These are phyloP conservation scores for Drosophila orena DNA, from an alignment of 1,140 invertebrate genomes.

Conservation along the genomic window DNA sequence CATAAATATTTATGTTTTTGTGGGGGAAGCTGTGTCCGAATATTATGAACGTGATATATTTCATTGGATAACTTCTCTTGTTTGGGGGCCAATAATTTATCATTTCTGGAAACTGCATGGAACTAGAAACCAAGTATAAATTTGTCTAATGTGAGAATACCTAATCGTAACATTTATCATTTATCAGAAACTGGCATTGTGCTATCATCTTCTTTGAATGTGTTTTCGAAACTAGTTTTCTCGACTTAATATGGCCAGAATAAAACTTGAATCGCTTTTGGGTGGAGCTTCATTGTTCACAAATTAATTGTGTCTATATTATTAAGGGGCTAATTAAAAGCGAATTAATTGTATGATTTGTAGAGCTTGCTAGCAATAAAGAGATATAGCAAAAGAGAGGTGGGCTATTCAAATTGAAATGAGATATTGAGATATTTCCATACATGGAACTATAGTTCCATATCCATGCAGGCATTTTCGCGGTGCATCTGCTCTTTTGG, in stretches of 20 bases:
- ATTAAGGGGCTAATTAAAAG: conserved; percentile 16
- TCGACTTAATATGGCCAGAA: conserved; percentile 3
- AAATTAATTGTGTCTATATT: conserved; percentile 15
- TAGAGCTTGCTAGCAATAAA: conserved; percentile 8
- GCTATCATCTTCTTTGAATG: background rate
- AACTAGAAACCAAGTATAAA: background rate
- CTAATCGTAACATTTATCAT: conserved; percentile 11
- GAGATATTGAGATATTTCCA: background rate
- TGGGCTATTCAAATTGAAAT: background rate
- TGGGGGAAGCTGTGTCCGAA: conserved; percentile 1
- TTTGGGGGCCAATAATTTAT: conserved; percentile 20
- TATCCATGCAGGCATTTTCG: background rate
- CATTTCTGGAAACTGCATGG: background rate
- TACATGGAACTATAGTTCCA: too few species aligned
- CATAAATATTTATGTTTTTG: conserved; percentile 8
- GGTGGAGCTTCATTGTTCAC: conserved; percentile 9
- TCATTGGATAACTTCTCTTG: background rate
- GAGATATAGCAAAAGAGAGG: background rate
- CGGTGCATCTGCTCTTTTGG: conserved; percentile 32
- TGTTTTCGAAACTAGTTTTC: conserved; percentile 12
- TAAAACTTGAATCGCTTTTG: background rate
- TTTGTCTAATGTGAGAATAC: background rate
- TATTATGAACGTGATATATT: conserved; percentile 17
- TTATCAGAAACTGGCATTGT: conserved; percentile 6
- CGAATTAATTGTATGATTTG: conserved; percentile 5